A percentile compares a stretch with the other conserved stretches of the same genome.
Evolutionary conservation across 2,888 invertebrate genomes (phyloP).

Genomic region (Amphipoea lucens): DNA sequence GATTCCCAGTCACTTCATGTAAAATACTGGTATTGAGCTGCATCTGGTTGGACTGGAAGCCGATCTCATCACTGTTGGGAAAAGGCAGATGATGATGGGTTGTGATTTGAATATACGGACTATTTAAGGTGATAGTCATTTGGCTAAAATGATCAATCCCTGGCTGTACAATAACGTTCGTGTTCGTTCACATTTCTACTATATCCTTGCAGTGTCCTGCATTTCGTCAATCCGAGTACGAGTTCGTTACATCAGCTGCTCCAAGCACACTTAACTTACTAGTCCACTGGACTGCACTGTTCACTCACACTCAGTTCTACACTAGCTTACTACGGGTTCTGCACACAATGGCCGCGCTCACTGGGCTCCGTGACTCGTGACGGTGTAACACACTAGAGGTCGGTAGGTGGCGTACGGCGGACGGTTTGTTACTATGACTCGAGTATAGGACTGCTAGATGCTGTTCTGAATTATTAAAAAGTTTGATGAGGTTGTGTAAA

Average conservation of each 20-base stretch:
- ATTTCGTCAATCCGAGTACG: conserved; percentile 7
- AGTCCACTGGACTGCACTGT: neutral
- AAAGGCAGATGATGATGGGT: neutral
- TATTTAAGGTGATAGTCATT: neutral
- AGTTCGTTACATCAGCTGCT: neutral
- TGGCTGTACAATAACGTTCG: neutral
- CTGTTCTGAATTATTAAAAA: neutral
- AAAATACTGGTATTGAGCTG: neutral
- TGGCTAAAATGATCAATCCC: too few species aligned
- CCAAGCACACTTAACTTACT: neutral
- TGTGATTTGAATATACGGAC: neutral
- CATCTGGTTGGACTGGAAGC: neutral
- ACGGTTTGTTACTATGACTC: conserved; percentile 22
- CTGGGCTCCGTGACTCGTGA: neutral
- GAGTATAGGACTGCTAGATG: neutral
- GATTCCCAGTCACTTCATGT: neutral
- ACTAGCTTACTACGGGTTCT: neutral
- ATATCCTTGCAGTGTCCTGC: neutral
- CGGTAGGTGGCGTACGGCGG: conserved; percentile 16
- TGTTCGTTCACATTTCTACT: neutral
- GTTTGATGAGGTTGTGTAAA: neutral
- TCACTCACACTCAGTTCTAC: conserved; percentile 10
- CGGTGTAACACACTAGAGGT: neutral
- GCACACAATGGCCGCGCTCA: conserved; percentile 1
- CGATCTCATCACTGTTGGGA: neutral